Base-by-base conservation (phyloP, 2,113 vertebrate genomes). In the Phalacrocorax pelagicus region DNA sequence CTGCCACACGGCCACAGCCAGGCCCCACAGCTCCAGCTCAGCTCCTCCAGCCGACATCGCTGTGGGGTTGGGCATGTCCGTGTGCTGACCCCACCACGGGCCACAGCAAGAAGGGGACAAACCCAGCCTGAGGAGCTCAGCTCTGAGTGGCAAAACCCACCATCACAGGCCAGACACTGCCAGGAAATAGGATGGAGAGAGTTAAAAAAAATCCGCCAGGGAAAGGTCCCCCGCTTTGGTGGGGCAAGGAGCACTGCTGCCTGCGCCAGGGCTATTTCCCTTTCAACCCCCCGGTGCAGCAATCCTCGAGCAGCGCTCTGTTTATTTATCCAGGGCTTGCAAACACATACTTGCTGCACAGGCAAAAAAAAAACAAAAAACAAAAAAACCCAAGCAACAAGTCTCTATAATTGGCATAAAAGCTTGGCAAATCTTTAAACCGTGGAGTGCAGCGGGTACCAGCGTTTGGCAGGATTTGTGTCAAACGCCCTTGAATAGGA, bases 351-450 rank as follows among this genome's bases (percentile, higher is more conserved):
- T 58, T 38, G 49, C 51, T 51, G 81, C 69, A 52, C 32, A 26
- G 69, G 61, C 12, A 2, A 36, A 61, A 24, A 16, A 40, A 71
- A 86, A 86, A 83, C 59, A 46, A 32, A 42, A 15, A 44, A 7
- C 4, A 46, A 26, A 40, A 47, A 22, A 46, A 11, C 27, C 83
- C 29, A 92, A 92, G 62, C 93, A 90, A 85, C 74, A 54, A 17
- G 82, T 95, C 94, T 86, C 91, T 93, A 95, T 92, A 96, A 96
- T 86, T 75, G 92, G 93, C 86, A 88, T 9, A 59, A 80, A 83
- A 71, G 44, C 49, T 69, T 94, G 93, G 93, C 93, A 96, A 93
- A 94, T 92, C 79, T 96, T 92, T 90, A 94, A 94, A 88, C 86
- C 62, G 0, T 1, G 34, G 40, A 30, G 42, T 73, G 14, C 54